These are phyloP conservation scores for Falcunculus frontatus DNA, from an alignment of 2,113 vertebrate species.

Conservation along the genomic window DNA sequence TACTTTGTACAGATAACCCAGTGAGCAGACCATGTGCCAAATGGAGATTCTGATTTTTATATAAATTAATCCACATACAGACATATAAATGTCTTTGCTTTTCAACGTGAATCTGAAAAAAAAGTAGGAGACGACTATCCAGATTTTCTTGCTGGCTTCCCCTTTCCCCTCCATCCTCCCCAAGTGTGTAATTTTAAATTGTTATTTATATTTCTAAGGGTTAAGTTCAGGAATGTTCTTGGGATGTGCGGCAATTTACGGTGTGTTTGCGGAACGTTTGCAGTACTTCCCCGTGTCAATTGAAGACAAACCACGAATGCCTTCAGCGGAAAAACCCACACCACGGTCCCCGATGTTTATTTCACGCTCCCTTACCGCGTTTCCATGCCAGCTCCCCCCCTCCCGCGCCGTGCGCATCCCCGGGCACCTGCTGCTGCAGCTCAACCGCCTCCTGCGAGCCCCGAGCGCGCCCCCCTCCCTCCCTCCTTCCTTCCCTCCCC, in stretches of 20 bases:
- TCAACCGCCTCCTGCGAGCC: neutral
- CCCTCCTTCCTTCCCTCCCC: too few species aligned
- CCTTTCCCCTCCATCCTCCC: neutral
- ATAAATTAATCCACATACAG: neutral
- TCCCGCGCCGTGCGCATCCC: neutral
- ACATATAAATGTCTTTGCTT: neutral
- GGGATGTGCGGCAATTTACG: neutral
- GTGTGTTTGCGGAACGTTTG: neutral
- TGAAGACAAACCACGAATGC: neutral
- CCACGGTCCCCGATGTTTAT: neutral
- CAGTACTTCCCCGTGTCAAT: neutral
- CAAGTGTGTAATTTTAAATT: neutral
- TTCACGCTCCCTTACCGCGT: neutral
- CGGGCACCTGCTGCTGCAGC: conserved; percentile 56
- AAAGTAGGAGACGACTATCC: neutral
- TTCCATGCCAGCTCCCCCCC: neutral
- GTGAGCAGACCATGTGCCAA: neutral
- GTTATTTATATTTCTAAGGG: neutral
- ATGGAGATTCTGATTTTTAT: neutral
- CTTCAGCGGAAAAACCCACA: neutral
- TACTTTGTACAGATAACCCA: neutral
- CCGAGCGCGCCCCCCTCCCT: neutral
- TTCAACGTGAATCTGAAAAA: neutral
- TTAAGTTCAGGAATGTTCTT: conserved; percentile 4
- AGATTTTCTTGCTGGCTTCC: neutral